Evolutionary conservation across 2,113 vertebrate genomes (phyloP).

Genomic region (Sylvilagus bachmani): DNA sequence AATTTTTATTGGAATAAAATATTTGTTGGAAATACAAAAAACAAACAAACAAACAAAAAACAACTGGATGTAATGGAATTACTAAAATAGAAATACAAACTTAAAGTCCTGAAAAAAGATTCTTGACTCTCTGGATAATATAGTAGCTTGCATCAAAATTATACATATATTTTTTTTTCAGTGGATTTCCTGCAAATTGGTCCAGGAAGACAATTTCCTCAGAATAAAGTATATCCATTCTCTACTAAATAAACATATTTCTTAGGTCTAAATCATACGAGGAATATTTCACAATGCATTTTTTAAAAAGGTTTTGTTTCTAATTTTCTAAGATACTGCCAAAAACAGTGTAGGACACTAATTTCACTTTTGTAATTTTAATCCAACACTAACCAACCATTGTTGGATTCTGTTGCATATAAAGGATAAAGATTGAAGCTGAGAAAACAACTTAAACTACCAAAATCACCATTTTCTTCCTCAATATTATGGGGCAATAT

Average conservation of each 20-base stretch:
- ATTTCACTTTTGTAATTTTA: background rate
- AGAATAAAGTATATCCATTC: conserved; percentile 21
- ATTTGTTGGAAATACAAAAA: background rate
- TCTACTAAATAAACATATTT: background rate
- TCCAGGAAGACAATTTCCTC: background rate
- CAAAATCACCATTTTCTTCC: background rate
- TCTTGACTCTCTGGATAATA: conserved; percentile 45
- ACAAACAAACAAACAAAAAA: no score
- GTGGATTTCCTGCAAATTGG: background rate
- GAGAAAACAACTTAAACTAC: background rate
- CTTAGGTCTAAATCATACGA: conserved; percentile 28
- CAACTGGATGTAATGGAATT: conserved; percentile 15
- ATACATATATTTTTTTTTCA: background rate
- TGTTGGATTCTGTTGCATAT: background rate
- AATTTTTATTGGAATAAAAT: conserved; percentile 54
- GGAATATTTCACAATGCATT: background rate
- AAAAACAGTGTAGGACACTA: background rate
- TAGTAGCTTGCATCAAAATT: conserved; percentile 31
- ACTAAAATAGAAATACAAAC: conserved; percentile 66
- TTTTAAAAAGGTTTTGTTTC: conserved; percentile 11
- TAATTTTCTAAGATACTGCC: background rate
- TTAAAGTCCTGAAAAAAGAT: conserved; percentile 52
- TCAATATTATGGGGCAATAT: background rate
- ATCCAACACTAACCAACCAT: background rate
- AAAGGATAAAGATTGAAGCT: background rate